Percentiles rank a stretch among this genome's conserved stretches.
Evolutionary conservation across 2,888 invertebrate genomes (phyloP).

Genomic region (Nephrotoma flavescens): DNA sequence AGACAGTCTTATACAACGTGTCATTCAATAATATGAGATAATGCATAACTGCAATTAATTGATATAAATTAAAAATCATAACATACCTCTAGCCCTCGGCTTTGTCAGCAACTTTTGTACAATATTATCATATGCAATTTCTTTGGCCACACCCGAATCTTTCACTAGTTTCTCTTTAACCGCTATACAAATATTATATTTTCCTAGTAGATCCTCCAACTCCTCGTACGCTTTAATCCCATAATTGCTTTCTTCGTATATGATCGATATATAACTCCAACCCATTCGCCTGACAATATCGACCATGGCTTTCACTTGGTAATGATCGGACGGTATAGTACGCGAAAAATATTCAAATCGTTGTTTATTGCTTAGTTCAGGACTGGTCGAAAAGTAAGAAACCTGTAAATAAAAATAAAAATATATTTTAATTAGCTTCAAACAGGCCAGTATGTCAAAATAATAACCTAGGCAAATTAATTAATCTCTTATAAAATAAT

Average conservation of each 20-base stretch:
- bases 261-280: conserved; percentile 91
- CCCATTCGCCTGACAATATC: conserved; percentile 73
- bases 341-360: conserved; percentile 88
- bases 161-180: conserved; percentile 88
- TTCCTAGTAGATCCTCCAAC: conserved; percentile 68
- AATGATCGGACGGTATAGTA: conserved; percentile 88
- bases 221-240: conserved; percentile 96
- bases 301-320: conserved; percentile 91
- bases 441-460: background rate
- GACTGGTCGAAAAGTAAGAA: conserved; percentile 89
- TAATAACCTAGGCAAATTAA: background rate
- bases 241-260: conserved; percentile 93
- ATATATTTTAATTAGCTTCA: background rate
- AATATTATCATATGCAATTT: conserved; percentile 74
- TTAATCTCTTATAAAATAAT: background rate
- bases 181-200: conserved; percentile 82
- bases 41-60: too few relatives aligned
- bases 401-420: conserved; percentile 47
- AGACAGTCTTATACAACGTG: too few relatives aligned
- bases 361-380: conserved; percentile 86
- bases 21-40: too few relatives aligned
- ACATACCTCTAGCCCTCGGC: conserved; percentile 75
- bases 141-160: conserved; percentile 87
- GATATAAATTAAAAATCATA: background rate
- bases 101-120: conserved; percentile 73